A percentile compares a stretch with the other conserved stretches of the same genome.
These are phyloP conservation scores for Accipiter virgatus DNA, from an alignment of 2,113 vertebrate species.

Conservation along the genomic window DNA sequence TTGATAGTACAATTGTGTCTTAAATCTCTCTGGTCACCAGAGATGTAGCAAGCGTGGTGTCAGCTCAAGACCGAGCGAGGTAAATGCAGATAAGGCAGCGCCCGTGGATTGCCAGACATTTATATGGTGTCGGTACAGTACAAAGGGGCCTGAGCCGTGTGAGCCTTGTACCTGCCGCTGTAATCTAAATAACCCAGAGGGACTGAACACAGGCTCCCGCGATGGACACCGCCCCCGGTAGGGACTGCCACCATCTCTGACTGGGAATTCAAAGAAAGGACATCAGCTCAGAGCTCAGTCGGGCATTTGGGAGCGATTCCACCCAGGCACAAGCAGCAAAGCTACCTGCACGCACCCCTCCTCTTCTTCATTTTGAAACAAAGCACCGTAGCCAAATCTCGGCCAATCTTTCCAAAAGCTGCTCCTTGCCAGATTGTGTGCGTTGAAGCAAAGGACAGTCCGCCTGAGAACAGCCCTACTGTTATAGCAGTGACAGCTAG, in stretches of 20 bases:
- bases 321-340: rapidly evolving
- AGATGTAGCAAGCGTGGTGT: background rate
- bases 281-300: rapidly evolving
- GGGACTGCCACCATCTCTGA: background rate
- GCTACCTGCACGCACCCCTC: background rate
- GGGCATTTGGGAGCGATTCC: background rate
- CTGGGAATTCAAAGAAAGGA: background rate
- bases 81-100: background rate
- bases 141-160: background rate
- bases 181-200: background rate
- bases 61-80: background rate
- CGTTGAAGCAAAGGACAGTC: background rate
- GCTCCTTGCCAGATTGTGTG: background rate
- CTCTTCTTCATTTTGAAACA: background rate
- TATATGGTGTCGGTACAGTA: rapidly evolving
- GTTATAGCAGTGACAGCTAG: background rate
- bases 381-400: background rate
- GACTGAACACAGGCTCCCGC: background rate
- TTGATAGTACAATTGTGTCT: conserved; percentile 32
- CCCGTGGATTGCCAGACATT: rapidly evolving
- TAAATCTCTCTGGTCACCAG: conserved; percentile 7
- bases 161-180: background rate
- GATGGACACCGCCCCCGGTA: rapidly evolving
- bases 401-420: background rate
- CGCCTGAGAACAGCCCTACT: background rate